phyloP scores from a whole-genome alignment of 2,797 vertebrate species.

The Potorous gilbertii region DNA sequence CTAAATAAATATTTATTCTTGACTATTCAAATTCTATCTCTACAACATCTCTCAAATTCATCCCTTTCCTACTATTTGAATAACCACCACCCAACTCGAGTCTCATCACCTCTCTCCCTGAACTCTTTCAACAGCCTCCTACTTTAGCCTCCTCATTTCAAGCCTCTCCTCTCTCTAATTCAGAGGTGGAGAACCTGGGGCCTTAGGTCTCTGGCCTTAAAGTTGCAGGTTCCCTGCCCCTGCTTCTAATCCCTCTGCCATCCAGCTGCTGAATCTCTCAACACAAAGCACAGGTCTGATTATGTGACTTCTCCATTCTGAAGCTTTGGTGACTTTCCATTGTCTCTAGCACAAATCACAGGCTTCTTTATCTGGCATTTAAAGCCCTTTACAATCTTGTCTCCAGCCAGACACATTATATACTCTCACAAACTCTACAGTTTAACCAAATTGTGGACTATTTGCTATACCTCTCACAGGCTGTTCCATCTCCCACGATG shows the following conservation, averaged over 20 bases:
- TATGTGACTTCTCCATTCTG: not conserved
- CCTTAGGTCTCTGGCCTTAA: no score
- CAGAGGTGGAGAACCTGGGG: no score
- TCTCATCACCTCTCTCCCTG: not conserved
- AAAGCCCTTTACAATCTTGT: not conserved
- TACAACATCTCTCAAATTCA: not conserved
- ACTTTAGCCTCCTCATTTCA: not conserved
- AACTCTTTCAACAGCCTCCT: not conserved
- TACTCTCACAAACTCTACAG: not conserved
- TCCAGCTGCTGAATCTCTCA: not conserved
- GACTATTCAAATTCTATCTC: not conserved
- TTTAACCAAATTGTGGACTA: not conserved
- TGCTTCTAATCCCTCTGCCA: not conserved
- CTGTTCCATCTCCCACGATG: not conserved
- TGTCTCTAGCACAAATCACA: not conserved
- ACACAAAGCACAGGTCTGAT: not conserved
- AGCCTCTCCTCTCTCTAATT: not conserved
- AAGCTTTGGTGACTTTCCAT: not conserved
- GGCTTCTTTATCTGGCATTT: not conserved
- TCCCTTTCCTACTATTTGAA: not conserved
- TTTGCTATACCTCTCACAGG: not conserved
- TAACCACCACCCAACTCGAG: not conserved
- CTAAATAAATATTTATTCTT: not conserved
- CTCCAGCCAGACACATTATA: not conserved
- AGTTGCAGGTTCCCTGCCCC: no score